Base-by-base conservation (phyloP, 2,797 vertebrate genomes). In the Limnodromus scolopaceus region DNA sequence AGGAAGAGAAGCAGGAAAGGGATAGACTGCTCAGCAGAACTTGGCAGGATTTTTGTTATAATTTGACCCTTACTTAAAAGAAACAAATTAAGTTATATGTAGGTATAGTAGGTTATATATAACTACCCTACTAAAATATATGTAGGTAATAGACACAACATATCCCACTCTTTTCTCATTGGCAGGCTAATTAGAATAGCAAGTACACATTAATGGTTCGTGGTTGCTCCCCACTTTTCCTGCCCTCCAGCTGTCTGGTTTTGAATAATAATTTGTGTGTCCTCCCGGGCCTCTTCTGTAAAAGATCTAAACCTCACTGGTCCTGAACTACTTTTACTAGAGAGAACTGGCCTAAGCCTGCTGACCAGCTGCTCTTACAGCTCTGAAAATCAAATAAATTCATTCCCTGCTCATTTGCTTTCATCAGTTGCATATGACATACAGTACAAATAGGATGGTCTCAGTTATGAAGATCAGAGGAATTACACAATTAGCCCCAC, bases 231-330 rank as follows among this genome's bases (percentile, higher is more conserved):
- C 32, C 68, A 46, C 34, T 84, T 87, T 82, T 89, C 51, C 77
- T 94, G 78, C 80, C 45, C 45, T 95, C 84, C 95, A 94, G 92
- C 94, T 94, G 95, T 84, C 85, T 66, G 46, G 17, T 79, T 96
- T 84, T 84, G 54, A 89, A 74, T 80, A 82, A 76, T 79, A 74
- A 93, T 95, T 92, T 92, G 74, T 60, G 80, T 87, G 94, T 84
- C 75, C 64, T 93, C 24, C 22, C 45, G 70, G 53, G 55, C 41
- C 3, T 57, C 65, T 94, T 61, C 36, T 74, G 68, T 74, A 46
- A 92, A 96, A 80, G 63, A 45, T 76, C 51, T 75, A 70, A 77
- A 25, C 60, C 41, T 84, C 45, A 12, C 51, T 74, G 45, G 13
- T 95, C 30, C 68, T 87, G 77, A 83, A 39, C 66, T 80, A 18